phyloP scores from a whole-genome alignment of 2,888 invertebrate species.

The Entomobrya proxima region DNA sequence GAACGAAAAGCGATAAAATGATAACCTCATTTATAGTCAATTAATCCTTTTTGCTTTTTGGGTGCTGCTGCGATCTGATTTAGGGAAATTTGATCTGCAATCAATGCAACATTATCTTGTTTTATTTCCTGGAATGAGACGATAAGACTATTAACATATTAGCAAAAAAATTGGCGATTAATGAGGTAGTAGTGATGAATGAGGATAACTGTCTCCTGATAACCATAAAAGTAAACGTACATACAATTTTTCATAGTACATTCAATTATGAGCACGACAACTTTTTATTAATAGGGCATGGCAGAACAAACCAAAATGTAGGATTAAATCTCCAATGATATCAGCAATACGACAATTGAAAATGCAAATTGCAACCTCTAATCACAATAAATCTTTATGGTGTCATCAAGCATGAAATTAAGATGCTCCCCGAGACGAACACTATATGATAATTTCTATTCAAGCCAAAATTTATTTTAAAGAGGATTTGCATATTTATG shows the following conservation, averaged over 20 bases:
- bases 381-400: neutral
- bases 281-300: constrained; percentile 14
- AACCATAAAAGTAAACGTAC: too few relatives aligned
- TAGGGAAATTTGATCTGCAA: too few relatives aligned
- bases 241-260: too few relatives aligned
- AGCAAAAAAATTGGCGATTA: constrained; percentile 11
- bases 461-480: constrained; percentile 3
- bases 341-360: neutral
- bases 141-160: neutral
- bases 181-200: neutral
- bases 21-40: neutral
- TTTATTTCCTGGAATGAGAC: neutral
- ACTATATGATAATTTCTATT: neutral
- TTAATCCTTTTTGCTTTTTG: neutral
- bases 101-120: neutral
- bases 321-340: too few relatives aligned
- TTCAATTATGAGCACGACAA: neutral
- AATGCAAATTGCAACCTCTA: neutral
- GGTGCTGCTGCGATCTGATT: neutral
- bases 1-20: neutral
- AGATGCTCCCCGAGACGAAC: neutral
- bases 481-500: neutral
- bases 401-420: constrained; percentile 15
- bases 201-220: neutral
- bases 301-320: neutral